Conservation (phyloP, 2,797 vertebrate genomes). For the Muscicapa striata region DNA sequence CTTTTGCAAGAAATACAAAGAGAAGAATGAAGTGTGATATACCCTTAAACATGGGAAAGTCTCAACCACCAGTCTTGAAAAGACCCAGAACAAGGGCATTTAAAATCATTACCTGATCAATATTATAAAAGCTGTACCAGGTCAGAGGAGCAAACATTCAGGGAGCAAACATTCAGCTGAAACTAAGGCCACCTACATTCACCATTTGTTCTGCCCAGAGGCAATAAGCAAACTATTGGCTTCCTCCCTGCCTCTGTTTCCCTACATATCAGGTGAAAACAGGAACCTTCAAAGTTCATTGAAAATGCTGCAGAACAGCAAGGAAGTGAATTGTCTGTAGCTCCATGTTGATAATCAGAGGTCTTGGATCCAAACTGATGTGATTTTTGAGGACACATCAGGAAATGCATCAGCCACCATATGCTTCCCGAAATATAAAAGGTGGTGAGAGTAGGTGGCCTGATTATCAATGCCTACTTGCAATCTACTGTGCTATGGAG, state of each 20-base stretch:
- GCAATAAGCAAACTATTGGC: background rate
- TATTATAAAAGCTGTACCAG: background rate
- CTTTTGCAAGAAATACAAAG: background rate
- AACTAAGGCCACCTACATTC: background rate
- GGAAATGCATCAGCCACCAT: background rate
- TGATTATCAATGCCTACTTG: background rate
- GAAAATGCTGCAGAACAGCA: background rate
- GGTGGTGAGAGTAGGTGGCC: background rate
- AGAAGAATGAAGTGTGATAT: background rate
- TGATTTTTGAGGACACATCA: background rate
- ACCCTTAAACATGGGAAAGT: background rate
- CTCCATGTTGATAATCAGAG: background rate
- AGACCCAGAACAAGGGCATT: background rate
- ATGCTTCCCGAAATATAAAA: background rate
- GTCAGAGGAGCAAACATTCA: background rate
- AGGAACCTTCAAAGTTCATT: background rate
- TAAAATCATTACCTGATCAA: background rate
- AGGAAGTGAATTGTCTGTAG: background rate
- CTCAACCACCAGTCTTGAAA: background rate
- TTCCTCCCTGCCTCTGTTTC: background rate
- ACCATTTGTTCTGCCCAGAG: background rate
- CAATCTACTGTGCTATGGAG: background rate
- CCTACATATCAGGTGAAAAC: background rate
- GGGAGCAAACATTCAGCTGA: background rate
- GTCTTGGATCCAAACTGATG: background rate